Conservation (phyloP, 2,888 invertebrate species). For the Meloe dianella region DNA sequence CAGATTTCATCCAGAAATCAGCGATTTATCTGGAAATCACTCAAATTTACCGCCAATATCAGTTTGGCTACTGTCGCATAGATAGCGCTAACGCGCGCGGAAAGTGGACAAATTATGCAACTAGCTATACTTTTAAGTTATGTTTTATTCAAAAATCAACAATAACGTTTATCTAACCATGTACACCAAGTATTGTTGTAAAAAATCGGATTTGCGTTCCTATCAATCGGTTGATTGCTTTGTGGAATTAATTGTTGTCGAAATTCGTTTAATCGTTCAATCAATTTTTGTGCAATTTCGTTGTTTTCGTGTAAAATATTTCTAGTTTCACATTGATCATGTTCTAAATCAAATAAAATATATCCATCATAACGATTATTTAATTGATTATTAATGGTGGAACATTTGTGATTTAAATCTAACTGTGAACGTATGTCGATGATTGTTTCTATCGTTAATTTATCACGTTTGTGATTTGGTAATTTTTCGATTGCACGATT, state of each 20-base stretch:
- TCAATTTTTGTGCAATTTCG: conserved; percentile 38
- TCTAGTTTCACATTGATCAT: conserved; percentile 53
- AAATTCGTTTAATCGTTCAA: conserved; percentile 37
- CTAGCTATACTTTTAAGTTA: not conserved
- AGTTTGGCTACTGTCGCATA: not conserved
- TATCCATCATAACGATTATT: conserved; percentile 34
- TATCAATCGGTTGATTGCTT: conserved; percentile 39
- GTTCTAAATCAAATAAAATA: conserved; percentile 50
- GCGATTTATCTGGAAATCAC: too few species aligned
- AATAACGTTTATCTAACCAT: conserved; percentile 44
- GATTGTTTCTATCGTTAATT: conserved; percentile 37
- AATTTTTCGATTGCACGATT: conserved; percentile 46
- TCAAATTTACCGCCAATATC: not conserved
- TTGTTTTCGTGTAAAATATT: conserved; percentile 43
- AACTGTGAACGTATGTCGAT: conserved; percentile 30
- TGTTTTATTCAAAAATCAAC: conserved; percentile 16
- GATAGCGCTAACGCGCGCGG: not conserved
- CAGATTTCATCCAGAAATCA: too few species aligned
- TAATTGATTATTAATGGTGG: not conserved
- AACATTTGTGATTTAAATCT: conserved; percentile 19
- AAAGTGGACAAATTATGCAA: not conserved
- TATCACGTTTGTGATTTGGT: not conserved
- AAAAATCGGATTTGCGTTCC: conserved; percentile 43
- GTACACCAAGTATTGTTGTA: conserved; percentile 50
- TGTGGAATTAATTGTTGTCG: conserved; percentile 43